phyloP scores from a whole-genome alignment of 2,888 invertebrate species.

The Lithophane socia region DNA sequence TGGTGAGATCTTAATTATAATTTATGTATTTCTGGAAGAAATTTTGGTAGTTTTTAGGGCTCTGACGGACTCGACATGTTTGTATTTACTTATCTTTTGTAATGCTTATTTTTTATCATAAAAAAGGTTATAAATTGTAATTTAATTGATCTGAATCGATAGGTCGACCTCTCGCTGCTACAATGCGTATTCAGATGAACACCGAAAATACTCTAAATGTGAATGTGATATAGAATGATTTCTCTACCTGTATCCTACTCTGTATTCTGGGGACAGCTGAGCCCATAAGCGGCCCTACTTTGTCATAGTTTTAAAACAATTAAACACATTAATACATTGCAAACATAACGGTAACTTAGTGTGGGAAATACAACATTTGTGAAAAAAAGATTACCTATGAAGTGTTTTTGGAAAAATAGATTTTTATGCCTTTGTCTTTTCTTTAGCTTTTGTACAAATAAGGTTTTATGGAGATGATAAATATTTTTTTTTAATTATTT shows the following conservation, averaged over 20 bases:
- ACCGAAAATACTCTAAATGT: not conserved
- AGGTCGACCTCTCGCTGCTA: not conserved
- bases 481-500: not conserved
- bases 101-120: not conserved
- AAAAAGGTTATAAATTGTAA: not conserved
- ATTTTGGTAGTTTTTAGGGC: too few relatives aligned
- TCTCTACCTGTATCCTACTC: constrained; percentile 65
- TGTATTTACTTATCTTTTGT: not conserved
- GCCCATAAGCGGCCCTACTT: constrained; percentile 75
- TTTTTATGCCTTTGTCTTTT: not conserved
- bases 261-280: constrained; percentile 76
- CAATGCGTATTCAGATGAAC: not conserved
- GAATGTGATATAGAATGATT: not conserved
- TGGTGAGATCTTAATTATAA: too few relatives aligned
- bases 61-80: too few relatives aligned
- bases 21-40: too few relatives aligned
- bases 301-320: constrained; percentile 84
- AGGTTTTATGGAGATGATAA: not conserved
- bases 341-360: constrained; percentile 74
- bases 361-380: constrained; percentile 74
- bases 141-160: not conserved
- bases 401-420: not conserved
- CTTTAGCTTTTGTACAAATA: not conserved
- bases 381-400: not conserved
- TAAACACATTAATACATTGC: constrained; percentile 79